A percentile compares a stretch with the other conserved stretches of the same genome.
Conservation (phyloP, 2,113 vertebrate genomes). For the Trogon melanurus region DNA sequence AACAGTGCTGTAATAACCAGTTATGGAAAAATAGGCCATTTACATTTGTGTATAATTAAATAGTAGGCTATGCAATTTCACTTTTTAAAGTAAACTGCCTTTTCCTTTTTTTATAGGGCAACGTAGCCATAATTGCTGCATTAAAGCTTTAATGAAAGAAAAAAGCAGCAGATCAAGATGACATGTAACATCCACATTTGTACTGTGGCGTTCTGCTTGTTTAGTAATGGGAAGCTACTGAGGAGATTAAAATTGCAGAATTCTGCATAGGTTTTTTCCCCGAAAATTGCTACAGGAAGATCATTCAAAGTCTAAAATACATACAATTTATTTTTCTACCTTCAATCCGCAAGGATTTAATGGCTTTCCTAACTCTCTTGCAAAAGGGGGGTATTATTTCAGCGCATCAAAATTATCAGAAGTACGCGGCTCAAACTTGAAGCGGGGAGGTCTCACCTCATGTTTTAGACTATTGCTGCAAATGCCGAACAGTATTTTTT, state of each 20-base stretch:
- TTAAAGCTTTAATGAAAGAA: slow-evolving; percentile 88
- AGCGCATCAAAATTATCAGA: slow-evolving; percentile 64
- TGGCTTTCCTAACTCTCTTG: slow-evolving; percentile 63
- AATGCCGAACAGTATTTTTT: neutral
- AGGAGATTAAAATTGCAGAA: slow-evolving; percentile 82
- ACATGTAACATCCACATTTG: slow-evolving; percentile 78
- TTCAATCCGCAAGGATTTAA: slow-evolving; percentile 76
- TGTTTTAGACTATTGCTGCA: slow-evolving; percentile 29
- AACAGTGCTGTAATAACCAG: slow-evolving; percentile 90
- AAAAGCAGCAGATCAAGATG: slow-evolving; percentile 83
- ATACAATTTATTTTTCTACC: slow-evolving; percentile 77
- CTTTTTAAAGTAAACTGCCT: slow-evolving; percentile 88
- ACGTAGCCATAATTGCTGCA: slow-evolving; percentile 84
- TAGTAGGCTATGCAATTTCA: slow-evolving; percentile 89
- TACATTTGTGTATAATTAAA: slow-evolving; percentile 90
- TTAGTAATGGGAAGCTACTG: slow-evolving; percentile 83
- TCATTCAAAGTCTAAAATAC: slow-evolving; percentile 77
- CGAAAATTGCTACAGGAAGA: slow-evolving; percentile 75
- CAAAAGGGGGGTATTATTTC: slow-evolving; percentile 40
- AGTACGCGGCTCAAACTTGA: slow-evolving; percentile 29
- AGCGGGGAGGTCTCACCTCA: neutral
- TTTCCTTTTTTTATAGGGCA: slow-evolving; percentile 84
- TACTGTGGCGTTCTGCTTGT: slow-evolving; percentile 74
- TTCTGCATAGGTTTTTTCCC: slow-evolving; percentile 73
- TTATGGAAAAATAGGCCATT: slow-evolving; percentile 89